Evolutionary conservation across 1,140 invertebrate genomes (phyloP), one percentile per base, ranked within the genome.

Genomic region (Nephotettix cincticeps): DNA sequence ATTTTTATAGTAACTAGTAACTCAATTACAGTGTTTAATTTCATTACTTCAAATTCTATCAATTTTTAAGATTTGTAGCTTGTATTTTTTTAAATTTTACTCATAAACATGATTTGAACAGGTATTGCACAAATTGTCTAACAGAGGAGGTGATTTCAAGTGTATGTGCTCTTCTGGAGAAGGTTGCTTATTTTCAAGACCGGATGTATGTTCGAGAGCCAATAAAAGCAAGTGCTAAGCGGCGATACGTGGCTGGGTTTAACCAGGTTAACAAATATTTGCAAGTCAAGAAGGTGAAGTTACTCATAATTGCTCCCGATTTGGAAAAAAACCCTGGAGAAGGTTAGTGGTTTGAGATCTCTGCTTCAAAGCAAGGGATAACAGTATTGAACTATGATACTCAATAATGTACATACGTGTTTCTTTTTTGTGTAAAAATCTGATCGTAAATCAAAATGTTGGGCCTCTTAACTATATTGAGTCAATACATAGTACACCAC

Each of bases 261-360:
- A 81, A 84, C 28, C 86, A 90, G 76, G 83, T 86, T 0, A 80
- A 81, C 21, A 86, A 85, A 68, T 83, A 84, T 72, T 74, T 89
- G 30, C 80, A 81, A 54, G 75, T 89, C 27, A 83, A 83, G 40
- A 88, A 87, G 76, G 78, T 89, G 1, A 86, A 84, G 73, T 78
- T 87, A 70, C 77, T 90, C 0, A 80, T 90, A 0, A 79, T 90
- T 66, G 88, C 88, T 1, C 84, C 88, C 1, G 82, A 84, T 54
- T 80, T 83, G 63, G 82, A 84, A 64, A 67, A 45, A 45, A 67
- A 27, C 19, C 64, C 64, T 45, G 64, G 64, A 6, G 28, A 67
- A 27, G 23, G 64, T 67, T 23, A 23, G 64, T 67, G n/a, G 61
- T 25, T n/a, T n/a, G n/a, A n/a, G n/a, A n/a, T n/a, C n/a, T n/a